Evolutionary conservation across 2,888 invertebrate species (phyloP).

Genomic region (Dolichopus griseipennis): DNA sequence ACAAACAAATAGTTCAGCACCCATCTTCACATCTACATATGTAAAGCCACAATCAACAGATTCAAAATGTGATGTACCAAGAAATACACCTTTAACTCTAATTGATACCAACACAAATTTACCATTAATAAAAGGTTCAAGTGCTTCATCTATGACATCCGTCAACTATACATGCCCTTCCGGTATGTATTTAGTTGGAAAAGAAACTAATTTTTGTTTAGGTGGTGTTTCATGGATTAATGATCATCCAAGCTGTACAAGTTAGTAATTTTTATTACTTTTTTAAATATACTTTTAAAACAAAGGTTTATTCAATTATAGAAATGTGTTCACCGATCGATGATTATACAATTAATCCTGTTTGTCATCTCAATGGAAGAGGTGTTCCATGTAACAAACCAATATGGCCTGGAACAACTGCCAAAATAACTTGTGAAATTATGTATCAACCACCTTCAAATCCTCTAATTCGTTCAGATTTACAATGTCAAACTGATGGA

Average conservation of each 20-base stretch:
- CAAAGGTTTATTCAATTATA: constrained; percentile 13
- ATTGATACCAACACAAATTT: too few species aligned
- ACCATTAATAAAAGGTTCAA: too few species aligned
- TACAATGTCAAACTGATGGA: constrained; percentile 26
- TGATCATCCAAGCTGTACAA: constrained; percentile 13
- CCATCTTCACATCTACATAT: too few species aligned
- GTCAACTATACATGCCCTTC: too few species aligned
- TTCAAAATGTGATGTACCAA: too few species aligned
- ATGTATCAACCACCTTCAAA: constrained; percentile 13
- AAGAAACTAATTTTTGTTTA: not conserved
- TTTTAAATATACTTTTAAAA: too few species aligned
- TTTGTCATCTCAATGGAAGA: constrained; percentile 14
- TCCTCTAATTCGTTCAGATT: not conserved
- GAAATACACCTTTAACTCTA: too few species aligned
- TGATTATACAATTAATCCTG: constrained; percentile 11
- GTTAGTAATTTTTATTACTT: too few species aligned
- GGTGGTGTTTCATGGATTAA: constrained; percentile 7
- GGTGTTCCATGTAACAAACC: constrained; percentile 16
- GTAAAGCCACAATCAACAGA: too few species aligned
- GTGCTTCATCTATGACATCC: too few species aligned
- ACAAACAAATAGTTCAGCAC: too few species aligned
- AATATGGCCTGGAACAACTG: constrained; percentile 17
- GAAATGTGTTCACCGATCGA: not conserved
- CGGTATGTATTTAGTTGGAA: too few species aligned
- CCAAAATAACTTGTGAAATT: constrained; percentile 17